These are phyloP conservation scores for Denticeps clupeoides DNA, from an alignment of 2,797 vertebrate genomes.

Conservation along the genomic window DNA sequence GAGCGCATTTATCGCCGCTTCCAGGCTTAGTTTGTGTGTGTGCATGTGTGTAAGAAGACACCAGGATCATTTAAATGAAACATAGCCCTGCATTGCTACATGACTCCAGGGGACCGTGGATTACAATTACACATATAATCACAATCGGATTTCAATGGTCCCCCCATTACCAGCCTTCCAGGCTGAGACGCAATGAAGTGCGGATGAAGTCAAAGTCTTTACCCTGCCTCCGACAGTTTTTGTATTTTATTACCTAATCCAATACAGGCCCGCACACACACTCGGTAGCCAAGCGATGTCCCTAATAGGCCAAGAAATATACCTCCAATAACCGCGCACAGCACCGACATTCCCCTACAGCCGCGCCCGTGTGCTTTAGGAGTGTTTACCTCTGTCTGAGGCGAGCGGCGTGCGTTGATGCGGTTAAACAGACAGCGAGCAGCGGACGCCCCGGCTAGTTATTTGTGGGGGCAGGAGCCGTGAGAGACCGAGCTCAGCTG, in stretches of 20 bases:
- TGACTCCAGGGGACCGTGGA: constrained; percentile 78
- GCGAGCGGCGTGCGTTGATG: constrained; percentile 36
- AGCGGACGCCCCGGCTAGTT: constrained; percentile 50
- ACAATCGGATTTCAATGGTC: constrained; percentile 80
- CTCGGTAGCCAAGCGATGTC: constrained; percentile 25
- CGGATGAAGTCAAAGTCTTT: constrained; percentile 84
- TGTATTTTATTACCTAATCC: constrained; percentile 72
- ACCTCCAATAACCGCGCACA: constrained; percentile 30
- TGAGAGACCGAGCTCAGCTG: constrained; percentile 53
- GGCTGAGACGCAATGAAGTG: constrained; percentile 69
- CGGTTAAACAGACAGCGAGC: constrained; percentile 58
- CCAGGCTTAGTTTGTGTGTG: constrained; percentile 24
- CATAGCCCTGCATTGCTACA: constrained; percentile 78
- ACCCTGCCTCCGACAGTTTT: constrained; percentile 54
- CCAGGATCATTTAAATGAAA: constrained; percentile 74
- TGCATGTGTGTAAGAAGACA: neutral
- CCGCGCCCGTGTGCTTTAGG: neutral
- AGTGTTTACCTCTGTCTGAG: neutral
- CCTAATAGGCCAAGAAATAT: constrained; percentile 38
- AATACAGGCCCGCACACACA: constrained; percentile 57
- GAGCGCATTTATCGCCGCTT: constrained; percentile 55
- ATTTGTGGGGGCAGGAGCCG: constrained; percentile 60
- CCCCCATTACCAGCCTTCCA: constrained; percentile 62
- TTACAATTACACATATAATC: constrained; percentile 89
- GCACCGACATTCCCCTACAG: neutral